Base-by-base conservation (phyloP, 1,140 invertebrate genomes). In the Papilio aristodemus region DNA sequence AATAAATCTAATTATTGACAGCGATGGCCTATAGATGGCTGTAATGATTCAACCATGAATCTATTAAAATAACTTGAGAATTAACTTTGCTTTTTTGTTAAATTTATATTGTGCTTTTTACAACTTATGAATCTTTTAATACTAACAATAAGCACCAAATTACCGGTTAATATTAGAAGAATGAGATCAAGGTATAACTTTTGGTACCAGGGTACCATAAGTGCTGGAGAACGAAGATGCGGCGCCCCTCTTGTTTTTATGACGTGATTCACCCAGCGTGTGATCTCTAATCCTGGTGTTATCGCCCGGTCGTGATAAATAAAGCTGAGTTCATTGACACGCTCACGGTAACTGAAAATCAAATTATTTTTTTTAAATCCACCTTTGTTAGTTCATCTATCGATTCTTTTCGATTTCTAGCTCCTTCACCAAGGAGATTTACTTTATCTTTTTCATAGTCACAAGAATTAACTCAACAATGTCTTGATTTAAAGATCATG, bases 251-350 rank as follows among this genome's bases (percentile, higher is more conserved):
- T 60, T 0, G 86, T 86, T 19, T 71, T 69, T 4, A 84, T 71
- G 2, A 84, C 83, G 54, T 84, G 83, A 43, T 89, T 76, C 5
- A 85, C 73, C 79, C 84, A 84, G 38, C 83, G 82, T 0, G 80
- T 75, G 7, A 88, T 58, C 32, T 84, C 71, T 14, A 77, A 67
- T 3, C 77, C 77, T 0, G 88, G 87, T 13, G 72, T 60, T 4
- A 79, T 69, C 13, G 81, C 77, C 2, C 83, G 71, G 63, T 88
- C 76, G 59, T 89, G 82, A 67, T 82, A 86, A 8, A 87, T 74
- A 0, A 68, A 58, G 1, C 81, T 79, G 9, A 87, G 27, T 36
- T 78, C 69, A 57, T 86, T 83, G 0, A 70, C 74, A 59, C 71
- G 72, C 22, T 67, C 22, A 1, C 11, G 22, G 59, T 86, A 84